Conservation (phyloP, 2,888 invertebrate species). For the Parascotia fuliginaria region DNA sequence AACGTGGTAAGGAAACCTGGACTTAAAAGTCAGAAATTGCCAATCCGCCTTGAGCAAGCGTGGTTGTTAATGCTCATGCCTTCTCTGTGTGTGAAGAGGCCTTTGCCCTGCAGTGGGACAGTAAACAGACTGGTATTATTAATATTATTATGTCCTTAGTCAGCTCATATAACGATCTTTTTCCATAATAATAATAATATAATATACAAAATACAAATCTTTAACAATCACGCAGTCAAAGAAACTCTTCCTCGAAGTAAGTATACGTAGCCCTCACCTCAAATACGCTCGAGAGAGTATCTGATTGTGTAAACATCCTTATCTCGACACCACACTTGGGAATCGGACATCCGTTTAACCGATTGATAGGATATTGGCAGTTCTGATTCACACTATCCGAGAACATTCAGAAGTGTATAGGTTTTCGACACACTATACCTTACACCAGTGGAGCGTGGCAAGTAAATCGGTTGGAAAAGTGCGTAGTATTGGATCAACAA, state of each 20-base stretch:
- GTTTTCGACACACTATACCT: conserved; percentile 24
- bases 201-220: too few species aligned
- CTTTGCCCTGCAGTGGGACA: too few species aligned
- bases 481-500: background rate
- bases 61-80: too few species aligned
- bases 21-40: too few species aligned
- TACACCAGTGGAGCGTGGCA: conserved; percentile 32
- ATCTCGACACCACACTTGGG: conserved; percentile 13
- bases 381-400: conserved; percentile 22
- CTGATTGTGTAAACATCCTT: conserved; percentile 1
- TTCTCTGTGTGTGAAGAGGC: too few species aligned
- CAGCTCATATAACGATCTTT: too few species aligned
- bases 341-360: conserved; percentile 30
- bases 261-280: background rate
- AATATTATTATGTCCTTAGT: too few species aligned
- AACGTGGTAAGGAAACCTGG: too few species aligned
- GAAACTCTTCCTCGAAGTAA: background rate
- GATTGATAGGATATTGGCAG: conserved; percentile 39
- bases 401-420: conserved; percentile 14
- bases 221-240: too few species aligned
- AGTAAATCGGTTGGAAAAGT: conserved; percentile 21
- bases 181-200: too few species aligned
- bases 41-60: too few species aligned
- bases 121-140: too few species aligned
- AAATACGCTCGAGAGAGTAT: background rate